Evolutionary conservation across 2,888 invertebrate species (phyloP).

Genomic region (Diachrysia chrysitis): DNA sequence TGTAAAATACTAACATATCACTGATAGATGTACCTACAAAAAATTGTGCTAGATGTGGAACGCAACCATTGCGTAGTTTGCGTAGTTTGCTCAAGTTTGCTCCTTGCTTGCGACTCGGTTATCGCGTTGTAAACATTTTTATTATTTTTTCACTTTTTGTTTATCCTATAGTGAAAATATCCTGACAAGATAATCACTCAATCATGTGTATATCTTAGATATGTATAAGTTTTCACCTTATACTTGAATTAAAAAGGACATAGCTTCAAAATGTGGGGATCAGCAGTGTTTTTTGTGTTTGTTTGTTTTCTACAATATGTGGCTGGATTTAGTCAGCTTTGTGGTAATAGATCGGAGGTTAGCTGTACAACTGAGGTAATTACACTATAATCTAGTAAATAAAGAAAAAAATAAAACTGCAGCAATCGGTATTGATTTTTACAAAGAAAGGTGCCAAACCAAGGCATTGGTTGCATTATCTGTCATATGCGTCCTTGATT

Average conservation of each 20-base stretch:
- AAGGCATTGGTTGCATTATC: slow-evolving; percentile 34
- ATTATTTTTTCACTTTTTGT: slow-evolving; percentile 61
- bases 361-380: slow-evolving; percentile 82
- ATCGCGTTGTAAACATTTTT: slow-evolving; percentile 58
- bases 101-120: slow-evolving; percentile 18
- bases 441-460: slow-evolving; percentile 24
- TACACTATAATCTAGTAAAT: slow-evolving; percentile 2
- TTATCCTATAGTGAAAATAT: slow-evolving; percentile 39
- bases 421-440: slow-evolving; percentile 63
- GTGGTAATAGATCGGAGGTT: slow-evolving; percentile 73
- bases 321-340: slow-evolving; percentile 69
- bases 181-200: slow-evolving; percentile 40
- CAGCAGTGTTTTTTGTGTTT: slow-evolving; percentile 66
- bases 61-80: slow-evolving; percentile 36
- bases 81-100: slow-evolving; percentile 20
- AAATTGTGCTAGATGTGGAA: too few species aligned
- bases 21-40: too few species aligned
- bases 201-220: slow-evolving; percentile 33
- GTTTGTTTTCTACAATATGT: slow-evolving; percentile 70
- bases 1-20: neutral
- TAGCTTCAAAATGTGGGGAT: slow-evolving; percentile 64
- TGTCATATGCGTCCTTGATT: slow-evolving; percentile 52
- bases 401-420: slow-evolving; percentile 33
- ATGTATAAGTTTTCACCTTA: slow-evolving; percentile 51
- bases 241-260: slow-evolving; percentile 34